Percentiles rank a stretch among this genome's conserved stretches.
phyloP scores from a whole-genome alignment of 2,113 vertebrate species.

The Tachysurus vachellii region DNA sequence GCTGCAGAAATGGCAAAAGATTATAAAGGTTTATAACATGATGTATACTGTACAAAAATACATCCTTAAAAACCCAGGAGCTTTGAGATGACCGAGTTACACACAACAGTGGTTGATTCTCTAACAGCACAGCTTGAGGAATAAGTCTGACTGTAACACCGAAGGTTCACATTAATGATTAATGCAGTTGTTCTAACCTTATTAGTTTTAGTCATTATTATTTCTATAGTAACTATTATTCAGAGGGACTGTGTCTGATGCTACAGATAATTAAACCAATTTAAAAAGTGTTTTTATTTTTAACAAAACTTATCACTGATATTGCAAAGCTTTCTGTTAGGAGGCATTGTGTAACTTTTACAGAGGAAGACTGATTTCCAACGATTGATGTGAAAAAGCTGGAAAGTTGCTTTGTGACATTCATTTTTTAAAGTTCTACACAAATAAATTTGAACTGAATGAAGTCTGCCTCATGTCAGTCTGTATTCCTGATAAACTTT shows the following conservation, averaged over 20 bases:
- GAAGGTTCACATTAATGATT: neutral
- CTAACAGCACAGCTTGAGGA: neutral
- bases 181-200: neutral
- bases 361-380: neutral
- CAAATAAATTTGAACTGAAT: no score
- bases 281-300: no score
- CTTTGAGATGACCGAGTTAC: neutral
- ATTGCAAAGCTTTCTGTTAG: neutral
- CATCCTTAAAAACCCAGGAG: neutral
- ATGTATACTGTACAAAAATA: neutral
- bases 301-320: no score
- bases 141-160: neutral
- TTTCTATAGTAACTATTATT: neutral
- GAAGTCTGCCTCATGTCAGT: neutral
- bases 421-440: no score
- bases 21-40: neutral
- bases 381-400: no score
- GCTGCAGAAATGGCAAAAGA: constrained; percentile 69
- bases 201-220: neutral
- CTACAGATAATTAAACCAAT: neutral
- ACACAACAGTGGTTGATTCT: no score
- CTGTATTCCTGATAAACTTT: neutral
- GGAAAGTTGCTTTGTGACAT: no score
- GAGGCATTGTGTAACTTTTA: neutral
- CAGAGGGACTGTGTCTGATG: neutral